These are phyloP conservation scores for Microctenopoma lineatum DNA, from an alignment of 2,797 vertebrate species.

Conservation along the genomic window DNA sequence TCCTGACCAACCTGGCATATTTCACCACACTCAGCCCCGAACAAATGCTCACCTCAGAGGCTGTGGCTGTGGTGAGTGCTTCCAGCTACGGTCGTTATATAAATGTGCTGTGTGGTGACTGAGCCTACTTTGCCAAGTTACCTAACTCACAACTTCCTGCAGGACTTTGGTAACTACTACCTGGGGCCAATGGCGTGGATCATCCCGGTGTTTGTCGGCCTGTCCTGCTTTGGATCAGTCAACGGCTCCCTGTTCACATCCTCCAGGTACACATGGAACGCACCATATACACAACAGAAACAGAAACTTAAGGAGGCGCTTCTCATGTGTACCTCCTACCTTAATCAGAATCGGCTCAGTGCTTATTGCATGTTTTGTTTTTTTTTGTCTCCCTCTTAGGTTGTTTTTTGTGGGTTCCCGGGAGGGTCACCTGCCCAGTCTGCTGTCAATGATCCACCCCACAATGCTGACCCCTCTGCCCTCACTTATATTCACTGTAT, in stretches of 20 bases:
- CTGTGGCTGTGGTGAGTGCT: conserved; percentile 91
- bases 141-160: neutral
- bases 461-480: conserved; percentile 91
- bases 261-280: conserved; percentile 85
- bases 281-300: neutral
- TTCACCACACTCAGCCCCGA: conserved; percentile 92
- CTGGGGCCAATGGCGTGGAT: conserved; percentile 96
- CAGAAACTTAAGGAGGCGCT: neutral
- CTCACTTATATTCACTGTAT: conserved; percentile 95
- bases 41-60: conserved; percentile 90
- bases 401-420: conserved; percentile 95
- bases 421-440: conserved; percentile 94
- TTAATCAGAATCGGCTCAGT: neutral
- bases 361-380: conserved; percentile 5
- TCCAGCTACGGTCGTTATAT: neutral
- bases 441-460: conserved; percentile 98
- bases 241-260: conserved; percentile 98
- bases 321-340: neutral
- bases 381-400: conserved; percentile 71
- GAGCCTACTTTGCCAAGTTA: neutral
- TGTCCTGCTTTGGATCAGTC: conserved; percentile 97
- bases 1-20: conserved; percentile 97
- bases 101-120: neutral
- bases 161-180: conserved; percentile 96
- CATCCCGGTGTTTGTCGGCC: conserved; percentile 95